Evolutionary conservation across 2,797 vertebrate genomes (phyloP), one percentile per base, ranked within the genome.

Genomic region (Pseudochaenichthys georgianus): DNA sequence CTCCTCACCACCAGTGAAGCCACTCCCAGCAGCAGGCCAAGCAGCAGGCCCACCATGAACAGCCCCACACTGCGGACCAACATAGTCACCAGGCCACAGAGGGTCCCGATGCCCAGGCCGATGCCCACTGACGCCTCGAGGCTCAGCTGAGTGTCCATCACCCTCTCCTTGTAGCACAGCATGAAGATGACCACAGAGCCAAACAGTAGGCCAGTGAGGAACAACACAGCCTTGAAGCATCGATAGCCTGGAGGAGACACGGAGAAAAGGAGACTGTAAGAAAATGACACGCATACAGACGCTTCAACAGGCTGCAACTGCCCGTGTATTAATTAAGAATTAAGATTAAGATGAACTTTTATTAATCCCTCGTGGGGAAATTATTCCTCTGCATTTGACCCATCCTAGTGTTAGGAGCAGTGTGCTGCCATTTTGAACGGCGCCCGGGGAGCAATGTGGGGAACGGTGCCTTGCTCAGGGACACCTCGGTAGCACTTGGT

Each of bases 151-250:
- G 98, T 98, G 95, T 99, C 98, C 95, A 99, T 95, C 86, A 99
- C 97, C 34, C 97, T 93, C 91, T 99, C 97, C 91, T 98, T 97
- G 94, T 99, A 98, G 95, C 98, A 99, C 90, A 99, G 93, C 96
- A 99, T 96, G 94, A 99, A 99, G 95, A 99, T 98, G 93, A 99
- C 95, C 90, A 99, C 96, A 0, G 98, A 99, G 82, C 98, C 98
- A 0, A 99, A 99, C 96, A 99, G 97, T 77, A 99, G 89, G 64
- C 98, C 98, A 0, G 98, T 99, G 86, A 99, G 95, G 94, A 99
- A 99, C 94, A 99, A 95, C 57, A 99, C 97, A 0, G 98, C 98
- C 95, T 99, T 99, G 94, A 99, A 99, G 93, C 98, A 99, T 78
- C 98, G 97, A 92, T 99, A 99, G 78, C 98, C 97, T 99, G 88